A percentile compares a stretch with the other conserved stretches of the same genome.
These are phyloP conservation scores for Syngnathoides biaculeatus DNA, from an alignment of 2,113 vertebrate genomes.

Conservation along the genomic window DNA sequence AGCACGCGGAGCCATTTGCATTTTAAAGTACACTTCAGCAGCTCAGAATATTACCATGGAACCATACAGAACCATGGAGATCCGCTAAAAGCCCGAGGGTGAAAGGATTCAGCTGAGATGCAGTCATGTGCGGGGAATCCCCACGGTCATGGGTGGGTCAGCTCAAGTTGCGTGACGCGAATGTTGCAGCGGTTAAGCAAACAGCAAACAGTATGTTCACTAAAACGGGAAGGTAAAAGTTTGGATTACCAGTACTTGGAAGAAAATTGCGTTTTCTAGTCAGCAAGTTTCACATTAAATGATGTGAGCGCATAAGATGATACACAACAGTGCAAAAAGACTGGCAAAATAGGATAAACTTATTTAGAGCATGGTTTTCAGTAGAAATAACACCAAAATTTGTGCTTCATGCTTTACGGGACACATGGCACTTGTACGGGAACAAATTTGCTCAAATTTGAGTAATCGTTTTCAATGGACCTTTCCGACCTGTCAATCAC, in stretches of 20 bases:
- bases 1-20: slow-evolving; percentile 19
- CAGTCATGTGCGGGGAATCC: slow-evolving; percentile 7
- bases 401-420: too few relatives aligned
- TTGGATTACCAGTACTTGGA: not conserved
- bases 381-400: not conserved
- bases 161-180: slow-evolving; percentile 25
- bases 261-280: slow-evolving; percentile 1
- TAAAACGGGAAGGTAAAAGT: not conserved
- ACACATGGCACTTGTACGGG: too few relatives aligned
- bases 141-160: slow-evolving; percentile 6
- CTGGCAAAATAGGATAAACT: not conserved
- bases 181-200: slow-evolving; percentile 13
- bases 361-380: slow-evolving; percentile 1
- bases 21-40: slow-evolving; percentile 26
- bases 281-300: not conserved
- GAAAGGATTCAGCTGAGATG: slow-evolving; percentile 10
- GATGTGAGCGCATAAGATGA: not conserved
- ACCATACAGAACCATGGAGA: not conserved
- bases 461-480: too few relatives aligned
- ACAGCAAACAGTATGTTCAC: not conserved
- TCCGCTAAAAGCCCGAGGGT: not conserved
- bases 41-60: slow-evolving; percentile 24
- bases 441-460: too few relatives aligned
- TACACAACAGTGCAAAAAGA: not conserved
- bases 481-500: too few relatives aligned